A percentile compares a stretch with the other conserved stretches of the same genome.
Evolutionary conservation across 2,113 vertebrate species (phyloP).

Genomic region (Vimba vimba): DNA sequence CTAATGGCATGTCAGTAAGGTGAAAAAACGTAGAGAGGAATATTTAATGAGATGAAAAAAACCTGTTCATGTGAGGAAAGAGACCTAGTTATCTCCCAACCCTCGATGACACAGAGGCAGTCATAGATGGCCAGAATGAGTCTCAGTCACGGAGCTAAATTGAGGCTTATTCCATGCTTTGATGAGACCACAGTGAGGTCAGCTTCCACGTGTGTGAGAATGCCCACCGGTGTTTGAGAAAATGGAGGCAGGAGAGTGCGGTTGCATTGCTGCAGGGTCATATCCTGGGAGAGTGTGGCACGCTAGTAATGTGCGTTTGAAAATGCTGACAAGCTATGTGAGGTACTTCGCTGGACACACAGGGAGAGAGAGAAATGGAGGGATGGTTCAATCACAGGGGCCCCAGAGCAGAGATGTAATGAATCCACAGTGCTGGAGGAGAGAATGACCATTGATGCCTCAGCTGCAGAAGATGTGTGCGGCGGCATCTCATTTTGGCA

Average conservation of each 20-base stretch:
- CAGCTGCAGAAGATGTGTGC: background rate
- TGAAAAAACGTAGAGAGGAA: constrained; percentile 53
- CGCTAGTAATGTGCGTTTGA: constrained; percentile 55
- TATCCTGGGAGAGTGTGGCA: constrained; percentile 61
- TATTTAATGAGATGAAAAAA: constrained; percentile 61
- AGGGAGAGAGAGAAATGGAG: background rate
- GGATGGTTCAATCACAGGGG: constrained; percentile 8
- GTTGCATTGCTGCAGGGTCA: constrained; percentile 63
- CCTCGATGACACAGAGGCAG: constrained; percentile 51
- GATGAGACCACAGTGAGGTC: constrained; percentile 30
- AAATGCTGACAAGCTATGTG: constrained; percentile 53
- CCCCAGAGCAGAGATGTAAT: constrained; percentile 47
- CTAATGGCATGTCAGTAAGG: background rate
- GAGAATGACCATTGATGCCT: constrained; percentile 35
- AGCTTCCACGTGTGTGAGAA: background rate
- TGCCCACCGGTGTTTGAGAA: background rate
- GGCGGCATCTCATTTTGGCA: constrained; percentile 8
- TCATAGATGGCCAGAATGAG: constrained; percentile 64
- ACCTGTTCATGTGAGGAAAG: constrained; percentile 62
- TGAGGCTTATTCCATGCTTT: constrained; percentile 71
- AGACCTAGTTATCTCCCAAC: constrained; percentile 59
- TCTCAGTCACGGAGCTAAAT: constrained; percentile 67
- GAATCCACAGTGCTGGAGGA: constrained; percentile 6
- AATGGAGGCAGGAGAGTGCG: constrained; percentile 65
- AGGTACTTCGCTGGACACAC: constrained; percentile 56